Conservation (phyloP, 2,113 vertebrate species). For the Scolopax mira region DNA sequence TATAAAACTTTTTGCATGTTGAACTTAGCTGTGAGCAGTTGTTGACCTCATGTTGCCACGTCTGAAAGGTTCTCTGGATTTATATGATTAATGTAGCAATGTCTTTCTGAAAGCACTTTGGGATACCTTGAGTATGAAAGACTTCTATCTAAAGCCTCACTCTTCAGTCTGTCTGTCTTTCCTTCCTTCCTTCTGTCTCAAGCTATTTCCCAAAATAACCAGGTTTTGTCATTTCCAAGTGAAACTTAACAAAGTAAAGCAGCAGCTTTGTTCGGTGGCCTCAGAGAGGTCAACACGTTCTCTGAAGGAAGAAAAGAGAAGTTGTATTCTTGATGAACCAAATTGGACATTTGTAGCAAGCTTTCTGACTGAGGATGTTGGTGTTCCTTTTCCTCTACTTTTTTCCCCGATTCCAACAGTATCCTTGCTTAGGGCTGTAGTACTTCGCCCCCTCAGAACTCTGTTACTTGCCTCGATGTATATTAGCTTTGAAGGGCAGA, state of each 20-base stretch:
- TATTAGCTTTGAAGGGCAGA: constrained; percentile 25
- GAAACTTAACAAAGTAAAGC: not conserved
- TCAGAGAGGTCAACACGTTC: not conserved
- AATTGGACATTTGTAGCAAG: not conserved
- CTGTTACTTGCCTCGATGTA: not conserved
- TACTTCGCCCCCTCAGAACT: constrained; percentile 30
- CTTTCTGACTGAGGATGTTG: not conserved
- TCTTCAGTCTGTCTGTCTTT: not conserved
- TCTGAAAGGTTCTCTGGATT: not conserved
- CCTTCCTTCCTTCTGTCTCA: not conserved
- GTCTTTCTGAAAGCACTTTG: not conserved
- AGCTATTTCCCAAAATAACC: not conserved
- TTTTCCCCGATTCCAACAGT: not conserved
- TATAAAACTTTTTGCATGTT: not conserved
- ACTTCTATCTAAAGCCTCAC: not conserved
- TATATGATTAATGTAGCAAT: not conserved
- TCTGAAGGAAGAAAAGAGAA: not conserved
- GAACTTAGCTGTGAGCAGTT: not conserved
- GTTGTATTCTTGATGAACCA: not conserved
- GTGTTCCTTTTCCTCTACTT: not conserved
- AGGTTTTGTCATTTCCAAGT: not conserved
- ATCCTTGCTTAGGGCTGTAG: not conserved
- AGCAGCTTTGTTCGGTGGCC: not conserved
- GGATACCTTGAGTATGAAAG: not conserved
- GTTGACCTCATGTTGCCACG: not conserved